These are phyloP conservation scores for Drosophila athabasca DNA, from an alignment of 1,140 invertebrate genomes.

Conservation along the genomic window DNA sequence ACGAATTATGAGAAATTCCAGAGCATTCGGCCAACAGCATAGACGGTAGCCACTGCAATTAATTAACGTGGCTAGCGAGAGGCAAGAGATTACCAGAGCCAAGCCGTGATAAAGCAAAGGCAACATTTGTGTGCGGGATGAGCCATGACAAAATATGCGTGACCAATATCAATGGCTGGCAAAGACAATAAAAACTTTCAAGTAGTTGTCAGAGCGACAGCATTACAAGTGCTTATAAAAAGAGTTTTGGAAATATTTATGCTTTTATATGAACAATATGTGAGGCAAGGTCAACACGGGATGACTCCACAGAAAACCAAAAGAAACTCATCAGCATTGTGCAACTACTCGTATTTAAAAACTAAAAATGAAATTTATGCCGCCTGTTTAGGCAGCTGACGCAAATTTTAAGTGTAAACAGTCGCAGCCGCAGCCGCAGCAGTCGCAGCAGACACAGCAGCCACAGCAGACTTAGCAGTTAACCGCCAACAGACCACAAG, in stretches of 20 bases:
- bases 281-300: conserved; percentile 60
- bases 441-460: conserved; percentile 18
- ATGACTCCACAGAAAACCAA: conserved; percentile 20
- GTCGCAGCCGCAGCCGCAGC: conserved; percentile 16
- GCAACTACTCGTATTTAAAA: conserved; percentile 42
- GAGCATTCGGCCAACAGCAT: conserved; percentile 15
- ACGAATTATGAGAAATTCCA: conserved; percentile 31
- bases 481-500: too few relatives aligned
- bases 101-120: conserved; percentile 35
- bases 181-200: background rate
- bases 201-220: background rate
- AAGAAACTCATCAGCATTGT: conserved; percentile 43
- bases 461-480: conserved; percentile 14
- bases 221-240: background rate
- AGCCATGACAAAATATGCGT: background rate
- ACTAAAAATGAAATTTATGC: conserved; percentile 34
- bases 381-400: conserved; percentile 40
- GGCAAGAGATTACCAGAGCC: conserved; percentile 25
- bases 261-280: conserved; percentile 35
- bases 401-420: conserved; percentile 62
- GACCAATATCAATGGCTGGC: background rate
- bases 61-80: conserved; percentile 61
- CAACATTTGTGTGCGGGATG: conserved; percentile 24
- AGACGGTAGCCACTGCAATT: conserved; percentile 57
- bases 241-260: conserved; percentile 17